A percentile compares a stretch with the other conserved stretches of the same genome.
phyloP scores from a whole-genome alignment of 1,140 invertebrate species.

The Meloidogyne exigua region DNA sequence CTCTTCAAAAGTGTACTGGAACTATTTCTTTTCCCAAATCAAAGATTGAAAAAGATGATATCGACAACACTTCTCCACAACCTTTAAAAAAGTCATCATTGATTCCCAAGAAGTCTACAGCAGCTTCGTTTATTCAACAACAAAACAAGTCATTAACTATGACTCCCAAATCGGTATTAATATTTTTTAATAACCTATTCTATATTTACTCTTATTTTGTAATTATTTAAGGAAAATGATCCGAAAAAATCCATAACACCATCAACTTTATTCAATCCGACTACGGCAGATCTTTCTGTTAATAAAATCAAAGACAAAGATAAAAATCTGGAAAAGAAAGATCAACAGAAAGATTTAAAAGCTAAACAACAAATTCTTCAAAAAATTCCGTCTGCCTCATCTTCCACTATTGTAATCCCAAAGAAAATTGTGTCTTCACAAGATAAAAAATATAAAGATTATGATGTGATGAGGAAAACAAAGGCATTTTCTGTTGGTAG shows the following conservation, averaged over 20 bases:
- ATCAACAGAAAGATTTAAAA: slow-evolving; percentile 1
- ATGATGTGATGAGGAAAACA: background rate
- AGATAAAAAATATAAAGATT: background rate
- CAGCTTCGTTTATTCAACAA: background rate
- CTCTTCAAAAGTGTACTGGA: background rate
- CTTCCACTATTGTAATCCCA: background rate
- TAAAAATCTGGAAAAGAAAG: background rate
- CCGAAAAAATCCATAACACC: background rate
- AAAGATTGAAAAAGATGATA: background rate
- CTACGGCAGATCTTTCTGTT: background rate
- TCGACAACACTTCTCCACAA: background rate
- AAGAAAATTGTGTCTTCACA: background rate
- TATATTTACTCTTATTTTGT: no score
- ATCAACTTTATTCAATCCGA: background rate
- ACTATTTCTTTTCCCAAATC: background rate
- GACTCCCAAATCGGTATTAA: background rate
- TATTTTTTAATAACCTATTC: no score
- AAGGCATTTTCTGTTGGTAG: background rate
- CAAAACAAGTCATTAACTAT: background rate
- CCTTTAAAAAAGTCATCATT: background rate
- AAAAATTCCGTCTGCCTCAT: background rate
- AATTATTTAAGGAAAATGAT: background rate
- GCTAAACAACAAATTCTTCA: background rate
- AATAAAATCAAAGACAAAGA: background rate
- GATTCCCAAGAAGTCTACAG: background rate